Percentiles rank a stretch among this genome's conserved stretches.
Evolutionary conservation across 2,113 vertebrate genomes (phyloP).

Genomic region (Heliornis fulica): DNA sequence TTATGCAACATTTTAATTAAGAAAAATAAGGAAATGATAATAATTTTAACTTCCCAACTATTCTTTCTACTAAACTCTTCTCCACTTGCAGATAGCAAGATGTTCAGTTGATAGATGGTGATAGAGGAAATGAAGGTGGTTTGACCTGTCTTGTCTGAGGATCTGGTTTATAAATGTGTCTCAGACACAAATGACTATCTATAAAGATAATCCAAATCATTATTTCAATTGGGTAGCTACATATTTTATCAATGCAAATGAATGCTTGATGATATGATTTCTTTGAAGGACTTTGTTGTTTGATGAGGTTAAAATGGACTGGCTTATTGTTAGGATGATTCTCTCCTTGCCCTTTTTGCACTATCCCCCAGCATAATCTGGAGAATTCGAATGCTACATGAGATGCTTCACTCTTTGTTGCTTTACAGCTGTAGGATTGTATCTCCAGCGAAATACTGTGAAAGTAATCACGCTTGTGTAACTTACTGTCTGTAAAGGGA

Average conservation of each 20-base stretch:
- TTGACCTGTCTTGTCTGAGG: not conserved
- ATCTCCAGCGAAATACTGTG: not conserved
- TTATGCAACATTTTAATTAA: constrained; percentile 37
- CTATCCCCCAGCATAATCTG: not conserved
- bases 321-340: not conserved
- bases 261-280: not conserved
- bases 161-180: not conserved
- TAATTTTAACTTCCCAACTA: not conserved
- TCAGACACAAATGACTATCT: not conserved
- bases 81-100: not conserved
- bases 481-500: not conserved
- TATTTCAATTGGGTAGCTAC: not conserved
- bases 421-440: not conserved
- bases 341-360: not conserved
- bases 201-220: not conserved
- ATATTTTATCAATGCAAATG: not conserved
- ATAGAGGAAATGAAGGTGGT: not conserved
- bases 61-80: constrained; percentile 4
- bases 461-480: not conserved
- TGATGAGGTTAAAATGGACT: not conserved
- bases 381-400: not conserved
- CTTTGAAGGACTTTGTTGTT: not conserved
- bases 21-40: constrained; percentile 15
- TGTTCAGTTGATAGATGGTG: not conserved
- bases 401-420: not conserved